Evolutionary conservation across 2,888 invertebrate species (phyloP), one percentile per base, ranked within the genome.

Genomic region (Drosophila formosana): DNA sequence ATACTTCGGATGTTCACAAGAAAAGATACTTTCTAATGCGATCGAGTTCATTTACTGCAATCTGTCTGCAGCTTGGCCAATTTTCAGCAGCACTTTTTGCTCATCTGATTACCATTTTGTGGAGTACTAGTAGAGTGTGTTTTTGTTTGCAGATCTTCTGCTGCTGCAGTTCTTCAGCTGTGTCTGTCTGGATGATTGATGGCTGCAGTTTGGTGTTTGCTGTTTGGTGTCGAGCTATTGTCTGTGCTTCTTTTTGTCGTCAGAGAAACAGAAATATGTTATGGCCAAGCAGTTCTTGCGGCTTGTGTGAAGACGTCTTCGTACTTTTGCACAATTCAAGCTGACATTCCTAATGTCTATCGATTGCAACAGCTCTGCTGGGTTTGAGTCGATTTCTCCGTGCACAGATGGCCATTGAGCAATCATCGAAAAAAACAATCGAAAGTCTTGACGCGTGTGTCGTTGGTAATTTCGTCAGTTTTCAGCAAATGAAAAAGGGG

Each of bases 151-250:
- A 28, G 46, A 56, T 39, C 47, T 47, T 63, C 52, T 41, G 25
- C 2, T 43, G 50, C 41, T 25, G 41, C 49, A 58, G 58, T 69
- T 74, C 71, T 60, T 45, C 45, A 58, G 68, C 56, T 25, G 45
- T n/a, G 25, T 25, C 50, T 50, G 39, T 71, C 53, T 34, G 13
- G 52, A 58, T 74, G 74, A 74, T 77, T 77, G 74, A 74, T 77
- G 37, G 37, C 37, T 37, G 37, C n/a, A n/a, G 37, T 37, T 37
- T n/a, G 11, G n/a, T 11, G 74, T 34, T 53, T 61, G 11, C 23
- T 43, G 47, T 46, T 53, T 61, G 11, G 30, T 43, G 47, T 46
- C 57, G 37, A 34, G 34, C 61, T 34, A 66, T 72, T 74, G 74
- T 74, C 61, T 74, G 26, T 18, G 25, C 26, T 7, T n/a, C 9